Evolutionary conservation across 2,888 invertebrate species (phyloP).

Genomic region (Nysson spinosus): DNA sequence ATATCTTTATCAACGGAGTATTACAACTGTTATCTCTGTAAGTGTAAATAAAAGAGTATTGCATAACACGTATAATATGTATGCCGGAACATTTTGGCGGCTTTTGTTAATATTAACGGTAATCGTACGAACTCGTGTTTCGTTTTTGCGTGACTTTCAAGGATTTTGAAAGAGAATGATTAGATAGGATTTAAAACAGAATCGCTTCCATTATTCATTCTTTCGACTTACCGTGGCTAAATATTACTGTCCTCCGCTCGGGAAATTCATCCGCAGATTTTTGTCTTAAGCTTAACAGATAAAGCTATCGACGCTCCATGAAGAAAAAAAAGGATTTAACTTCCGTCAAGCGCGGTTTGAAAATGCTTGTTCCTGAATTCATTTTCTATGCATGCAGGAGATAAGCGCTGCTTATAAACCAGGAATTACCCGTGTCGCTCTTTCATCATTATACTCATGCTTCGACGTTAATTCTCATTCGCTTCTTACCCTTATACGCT

Average conservation of each 20-base stretch:
- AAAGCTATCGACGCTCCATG: constrained; percentile 1
- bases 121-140: too few relatives aligned
- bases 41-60: too few relatives aligned
- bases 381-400: constrained; percentile 25
- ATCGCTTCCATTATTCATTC: background rate
- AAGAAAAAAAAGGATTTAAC: constrained; percentile 42
- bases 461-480: constrained; percentile 13
- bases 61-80: too few relatives aligned
- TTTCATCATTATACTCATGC: constrained; percentile 21
- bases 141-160: too few relatives aligned
- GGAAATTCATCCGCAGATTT: background rate
- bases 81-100: too few relatives aligned
- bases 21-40: too few relatives aligned
- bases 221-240: background rate
- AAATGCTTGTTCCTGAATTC: constrained; percentile 46
- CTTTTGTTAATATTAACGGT: too few relatives aligned
- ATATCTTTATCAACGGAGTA: too few relatives aligned
- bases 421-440: constrained; percentile 45
- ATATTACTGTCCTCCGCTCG: background rate
- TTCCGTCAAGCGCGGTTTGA: constrained; percentile 19
- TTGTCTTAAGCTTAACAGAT: too few relatives aligned
- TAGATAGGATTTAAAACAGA: too few relatives aligned
- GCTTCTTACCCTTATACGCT: constrained; percentile 15
- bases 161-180: too few relatives aligned
- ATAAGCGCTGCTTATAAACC: constrained; percentile 56